Conservation (phyloP, 2,888 invertebrate species). For the Metopia argyrocephala region DNA sequence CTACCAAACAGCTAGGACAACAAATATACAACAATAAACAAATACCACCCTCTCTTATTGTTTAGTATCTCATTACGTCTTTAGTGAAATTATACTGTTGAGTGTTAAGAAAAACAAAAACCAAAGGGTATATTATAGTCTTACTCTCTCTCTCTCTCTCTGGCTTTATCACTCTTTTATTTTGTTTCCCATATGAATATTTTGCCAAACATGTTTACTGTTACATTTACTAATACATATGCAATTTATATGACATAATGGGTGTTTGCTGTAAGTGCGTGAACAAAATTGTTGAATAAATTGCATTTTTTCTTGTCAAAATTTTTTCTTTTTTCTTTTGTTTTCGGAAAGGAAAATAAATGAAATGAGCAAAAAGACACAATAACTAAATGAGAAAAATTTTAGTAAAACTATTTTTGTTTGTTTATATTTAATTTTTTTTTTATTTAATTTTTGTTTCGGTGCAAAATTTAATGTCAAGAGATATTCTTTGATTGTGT, state of each 20-base stretch:
- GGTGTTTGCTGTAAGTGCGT: conserved; percentile 53
- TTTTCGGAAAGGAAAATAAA: background rate
- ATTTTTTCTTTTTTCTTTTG: background rate
- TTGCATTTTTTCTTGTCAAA: conserved; percentile 54
- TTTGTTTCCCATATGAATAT: too few relatives aligned
- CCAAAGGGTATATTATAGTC: background rate
- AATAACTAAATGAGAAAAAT: conserved; percentile 1
- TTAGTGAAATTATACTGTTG: conserved; percentile 46
- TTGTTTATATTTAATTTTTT: conserved; percentile 5
- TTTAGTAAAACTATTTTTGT: background rate
- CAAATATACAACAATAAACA: conserved; percentile 23
- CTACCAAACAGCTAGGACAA: conserved; percentile 29
- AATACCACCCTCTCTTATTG: conserved; percentile 44
- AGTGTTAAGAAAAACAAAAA: conserved; percentile 19
- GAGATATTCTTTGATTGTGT: conserved; percentile 11
- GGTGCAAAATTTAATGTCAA: background rate
- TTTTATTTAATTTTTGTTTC: background rate
- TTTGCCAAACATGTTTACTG: too few relatives aligned
- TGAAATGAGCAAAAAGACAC: background rate
- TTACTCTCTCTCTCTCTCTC: background rate
- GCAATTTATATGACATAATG: conserved; percentile 6
- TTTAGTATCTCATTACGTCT: conserved; percentile 62
- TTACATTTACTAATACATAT: background rate
- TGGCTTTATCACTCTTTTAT: too few relatives aligned
- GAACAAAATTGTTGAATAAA: conserved; percentile 60